These are phyloP conservation scores for Morone saxatilis DNA, from an alignment of 2,113 vertebrate genomes.

Conservation along the genomic window DNA sequence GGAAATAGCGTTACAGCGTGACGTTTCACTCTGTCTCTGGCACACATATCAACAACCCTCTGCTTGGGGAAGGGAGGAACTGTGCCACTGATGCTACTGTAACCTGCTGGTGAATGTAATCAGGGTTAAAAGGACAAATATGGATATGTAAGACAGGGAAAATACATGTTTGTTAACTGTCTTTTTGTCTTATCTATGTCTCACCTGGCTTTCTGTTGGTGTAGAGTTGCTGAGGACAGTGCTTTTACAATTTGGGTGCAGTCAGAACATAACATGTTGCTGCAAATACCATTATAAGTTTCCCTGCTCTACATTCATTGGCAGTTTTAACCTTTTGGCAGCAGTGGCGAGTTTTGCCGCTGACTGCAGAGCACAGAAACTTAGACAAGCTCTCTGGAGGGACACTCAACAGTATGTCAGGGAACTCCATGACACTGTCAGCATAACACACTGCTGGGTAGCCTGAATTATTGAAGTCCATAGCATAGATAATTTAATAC, in stretches of 20 bases:
- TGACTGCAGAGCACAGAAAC: slow-evolving; percentile 53
- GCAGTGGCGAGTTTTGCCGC: slow-evolving; percentile 28
- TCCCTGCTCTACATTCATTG: slow-evolving; percentile 44
- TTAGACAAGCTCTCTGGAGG: slow-evolving; percentile 54
- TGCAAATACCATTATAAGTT: slow-evolving; percentile 8
- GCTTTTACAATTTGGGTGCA: not conserved
- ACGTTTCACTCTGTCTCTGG: slow-evolving; percentile 70
- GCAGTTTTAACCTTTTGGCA: slow-evolving; percentile 56
- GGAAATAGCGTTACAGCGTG: slow-evolving; percentile 70
- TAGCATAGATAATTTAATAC: slow-evolving; percentile 67
- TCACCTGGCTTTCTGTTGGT: not conserved
- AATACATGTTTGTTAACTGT: not conserved
- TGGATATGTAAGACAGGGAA: not conserved
- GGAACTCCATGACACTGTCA: slow-evolving; percentile 60
- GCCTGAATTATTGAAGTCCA: slow-evolving; percentile 73
- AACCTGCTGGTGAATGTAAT: slow-evolving; percentile 40
- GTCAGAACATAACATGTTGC: slow-evolving; percentile 19
- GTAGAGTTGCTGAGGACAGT: not conserved
- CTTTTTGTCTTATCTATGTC: not conserved
- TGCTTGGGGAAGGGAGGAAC: slow-evolving; percentile 24
- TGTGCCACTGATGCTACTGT: slow-evolving; percentile 25
- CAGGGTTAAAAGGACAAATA: slow-evolving; percentile 37
- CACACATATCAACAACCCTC: slow-evolving; percentile 49
- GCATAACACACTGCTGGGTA: slow-evolving; percentile 37
- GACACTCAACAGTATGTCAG: slow-evolving; percentile 54